A percentile compares a stretch with the other conserved stretches of the same genome.
Evolutionary conservation across 1,140 invertebrate species (phyloP).

Genomic region (Nasonia vitripennis): DNA sequence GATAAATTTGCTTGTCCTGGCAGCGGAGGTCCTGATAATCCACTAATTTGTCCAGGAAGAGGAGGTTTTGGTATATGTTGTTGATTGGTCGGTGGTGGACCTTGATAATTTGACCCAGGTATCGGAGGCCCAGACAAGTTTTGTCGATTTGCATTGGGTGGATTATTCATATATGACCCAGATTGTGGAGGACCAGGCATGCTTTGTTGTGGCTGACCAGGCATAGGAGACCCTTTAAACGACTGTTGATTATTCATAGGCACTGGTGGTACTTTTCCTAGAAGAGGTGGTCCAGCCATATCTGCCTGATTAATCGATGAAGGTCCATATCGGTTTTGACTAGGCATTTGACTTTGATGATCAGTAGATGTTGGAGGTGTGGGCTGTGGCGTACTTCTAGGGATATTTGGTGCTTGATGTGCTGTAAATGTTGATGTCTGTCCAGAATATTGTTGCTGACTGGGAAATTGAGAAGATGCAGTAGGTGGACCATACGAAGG

Average conservation of each 20-base stretch:
- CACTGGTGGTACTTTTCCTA: conserved; percentile 51
- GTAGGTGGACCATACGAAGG: conserved; percentile 50
- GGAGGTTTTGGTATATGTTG: conserved; percentile 54
- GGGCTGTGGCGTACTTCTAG: conserved; percentile 48
- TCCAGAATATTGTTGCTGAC: conserved; percentile 44
- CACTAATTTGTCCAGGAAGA: conserved; percentile 52
- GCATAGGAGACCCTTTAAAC: conserved; percentile 36
- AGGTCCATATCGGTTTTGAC: conserved; percentile 31
- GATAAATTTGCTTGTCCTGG: conserved; percentile 58
- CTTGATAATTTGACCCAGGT: conserved; percentile 53
- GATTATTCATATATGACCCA: background rate
- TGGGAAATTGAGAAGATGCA: conserved; percentile 34
- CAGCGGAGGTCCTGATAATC: conserved; percentile 54
- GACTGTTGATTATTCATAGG: conserved; percentile 46
- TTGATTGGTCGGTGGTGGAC: conserved; percentile 53
- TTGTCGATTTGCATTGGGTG: conserved; percentile 49
- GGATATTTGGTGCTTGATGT: conserved; percentile 49
- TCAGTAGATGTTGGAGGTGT: conserved; percentile 36
- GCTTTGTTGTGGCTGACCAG: conserved; percentile 51
- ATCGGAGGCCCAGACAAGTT: conserved; percentile 69
- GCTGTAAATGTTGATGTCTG: conserved; percentile 37
- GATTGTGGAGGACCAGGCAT: conserved; percentile 30
- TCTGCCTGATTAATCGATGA: conserved; percentile 58
- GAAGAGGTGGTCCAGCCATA: conserved; percentile 57
- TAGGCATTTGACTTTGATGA: conserved; percentile 27